phyloP scores from a whole-genome alignment of 2,797 vertebrate genomes.

The Tiaroga cobitis region DNA sequence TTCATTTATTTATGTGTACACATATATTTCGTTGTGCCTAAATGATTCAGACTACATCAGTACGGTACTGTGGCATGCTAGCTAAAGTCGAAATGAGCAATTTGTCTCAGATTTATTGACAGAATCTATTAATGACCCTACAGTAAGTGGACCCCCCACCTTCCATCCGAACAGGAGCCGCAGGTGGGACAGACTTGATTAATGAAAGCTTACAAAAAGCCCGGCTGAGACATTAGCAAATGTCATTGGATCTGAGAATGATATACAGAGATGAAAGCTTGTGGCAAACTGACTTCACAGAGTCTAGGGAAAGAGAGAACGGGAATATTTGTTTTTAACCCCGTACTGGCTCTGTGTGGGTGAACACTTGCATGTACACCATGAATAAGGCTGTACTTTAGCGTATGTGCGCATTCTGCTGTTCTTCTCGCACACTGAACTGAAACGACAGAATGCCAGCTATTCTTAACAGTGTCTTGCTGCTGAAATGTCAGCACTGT shows the following conservation, averaged over 20 bases:
- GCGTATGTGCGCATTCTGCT: background rate
- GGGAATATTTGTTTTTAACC: background rate
- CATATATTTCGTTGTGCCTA: too few species aligned
- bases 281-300: background rate
- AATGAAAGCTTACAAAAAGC: slow-evolving; percentile 14
- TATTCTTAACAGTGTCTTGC: slow-evolving; percentile 19
- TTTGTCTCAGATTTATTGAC: slow-evolving; percentile 9
- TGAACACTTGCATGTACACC: background rate
- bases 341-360: background rate
- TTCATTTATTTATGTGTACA: background rate
- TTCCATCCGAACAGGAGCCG: background rate
- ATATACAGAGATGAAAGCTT: slow-evolving; percentile 1
- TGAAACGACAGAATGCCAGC: background rate
- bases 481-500: slow-evolving; percentile 40
- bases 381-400: background rate
- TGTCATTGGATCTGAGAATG: slow-evolving; percentile 24
- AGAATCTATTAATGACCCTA: slow-evolving; percentile 22
- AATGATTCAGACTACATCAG: background rate
- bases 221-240: slow-evolving; percentile 7
- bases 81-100: background rate
- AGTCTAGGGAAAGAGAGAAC: background rate
- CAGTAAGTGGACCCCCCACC: slow-evolving; percentile 22
- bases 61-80: background rate
- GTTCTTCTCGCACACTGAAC: slow-evolving; percentile 22
- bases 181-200: background rate